Evolutionary conservation across 2,113 vertebrate genomes (phyloP), one percentile per base, ranked within the genome.

Genomic region (Speoplatyrhinus poulsoni): DNA sequence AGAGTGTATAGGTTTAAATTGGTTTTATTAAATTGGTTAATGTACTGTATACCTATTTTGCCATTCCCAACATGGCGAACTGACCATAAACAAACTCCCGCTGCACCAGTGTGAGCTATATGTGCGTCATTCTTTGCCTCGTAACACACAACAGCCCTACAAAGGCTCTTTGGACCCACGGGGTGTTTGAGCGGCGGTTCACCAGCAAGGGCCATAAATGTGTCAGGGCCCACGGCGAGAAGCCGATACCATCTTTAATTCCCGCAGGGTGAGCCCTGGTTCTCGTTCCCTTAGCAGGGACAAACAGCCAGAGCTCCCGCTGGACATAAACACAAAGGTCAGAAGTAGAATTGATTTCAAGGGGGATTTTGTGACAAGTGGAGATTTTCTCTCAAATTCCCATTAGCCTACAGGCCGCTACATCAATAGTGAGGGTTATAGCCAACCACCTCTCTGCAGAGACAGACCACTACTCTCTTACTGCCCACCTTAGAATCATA

Each of bases 181-280:
- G 36, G 36, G 26, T 19, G 76, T 57, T 61, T 4, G 7, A 50
- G 16, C 11, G 53, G 41, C 41, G 56, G 55, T 67, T 64, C 56
- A 70, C 54, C 6, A 53, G 63, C 55, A 73, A 67, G 32, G 26
- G 26, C 47, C 55, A 48, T 56, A 59, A 65, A 76, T 59, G 47
- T 80, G 61, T 67, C 59, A 72, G 65, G 49, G 62, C 62, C 32
- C 69, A 2, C 53, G 72, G 73, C 67, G 78, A 81, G 36, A 83
- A 78, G 55, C n/a, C 77, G 52, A 32, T 66, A 12, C 67, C 52
- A 75, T 73, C 60, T 72, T 62, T 64, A 70, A 83, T 84, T 60
- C 65, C 62, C 13, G 6, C n/a, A 56, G 70, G 64, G 60, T 71
- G 19, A 70, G n/a, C n/a, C 26, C 26, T 62, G 56, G 65, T 55